These are phyloP conservation scores for Hypotaenidia okinawae DNA, from an alignment of 2,797 vertebrate genomes.

Conservation along the genomic window DNA sequence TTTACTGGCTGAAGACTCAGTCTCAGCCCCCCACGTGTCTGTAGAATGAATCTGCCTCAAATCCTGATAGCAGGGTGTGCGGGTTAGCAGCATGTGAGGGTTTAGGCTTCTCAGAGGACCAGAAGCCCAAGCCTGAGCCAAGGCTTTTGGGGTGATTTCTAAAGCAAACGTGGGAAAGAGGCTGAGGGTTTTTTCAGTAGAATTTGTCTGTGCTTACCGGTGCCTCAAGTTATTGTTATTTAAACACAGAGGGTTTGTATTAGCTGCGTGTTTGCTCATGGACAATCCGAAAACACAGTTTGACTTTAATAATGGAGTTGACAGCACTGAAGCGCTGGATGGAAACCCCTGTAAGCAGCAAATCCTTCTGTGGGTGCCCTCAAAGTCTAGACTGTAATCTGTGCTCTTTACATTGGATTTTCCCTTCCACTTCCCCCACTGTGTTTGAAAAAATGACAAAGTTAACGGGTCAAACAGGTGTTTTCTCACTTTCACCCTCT, in stretches of 20 bases:
- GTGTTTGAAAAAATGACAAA: not conserved
- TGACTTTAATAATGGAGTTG: not conserved
- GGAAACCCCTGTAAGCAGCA: not conserved
- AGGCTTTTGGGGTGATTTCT: not conserved
- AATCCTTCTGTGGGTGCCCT: not conserved
- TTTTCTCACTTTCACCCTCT: no score
- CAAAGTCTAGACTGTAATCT: not conserved
- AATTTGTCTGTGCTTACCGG: not conserved
- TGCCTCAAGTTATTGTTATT: not conserved
- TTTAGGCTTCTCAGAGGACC: not conserved
- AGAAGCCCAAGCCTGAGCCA: not conserved
- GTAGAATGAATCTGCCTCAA: not conserved
- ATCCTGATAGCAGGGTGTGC: not conserved
- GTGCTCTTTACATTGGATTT: not conserved
- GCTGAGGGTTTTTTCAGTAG: not conserved
- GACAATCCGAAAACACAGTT: not conserved
- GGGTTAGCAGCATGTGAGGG: not conserved
- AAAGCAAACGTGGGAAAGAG: not conserved
- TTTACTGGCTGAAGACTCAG: not conserved
- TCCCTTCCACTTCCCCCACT: not conserved
- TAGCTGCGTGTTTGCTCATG: not conserved
- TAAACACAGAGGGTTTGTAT: not conserved
- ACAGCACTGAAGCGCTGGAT: not conserved
- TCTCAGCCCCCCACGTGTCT: not conserved
- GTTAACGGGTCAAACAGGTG: not conserved